Evolutionary conservation across 2,797 vertebrate genomes (phyloP), one percentile per base, ranked within the genome.

Genomic region (Liparis tanakae): DNA sequence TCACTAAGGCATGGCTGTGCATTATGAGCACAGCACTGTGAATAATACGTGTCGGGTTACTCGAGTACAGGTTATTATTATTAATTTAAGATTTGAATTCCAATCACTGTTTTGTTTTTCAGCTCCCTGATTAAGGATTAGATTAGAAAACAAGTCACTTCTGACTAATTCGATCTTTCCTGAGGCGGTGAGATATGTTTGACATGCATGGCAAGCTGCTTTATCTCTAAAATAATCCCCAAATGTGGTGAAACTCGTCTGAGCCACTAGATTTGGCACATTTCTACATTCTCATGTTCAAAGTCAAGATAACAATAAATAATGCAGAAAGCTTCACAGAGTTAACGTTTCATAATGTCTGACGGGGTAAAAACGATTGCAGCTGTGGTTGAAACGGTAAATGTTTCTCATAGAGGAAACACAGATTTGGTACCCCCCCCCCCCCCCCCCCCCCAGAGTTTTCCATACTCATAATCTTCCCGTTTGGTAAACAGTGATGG

Each of bases 401-500:
- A 70, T 17, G 13, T 67, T 72, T 57, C 39, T 53, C 13, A 12
- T 12, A 10, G 17, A 63, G 37, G 14, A 15, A 57, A 36, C 30
- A 41, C 15, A 41, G n/a, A 65, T 60, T 56, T 60, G 6, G 14
- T 22, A 10, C 55, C 13, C 54, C 37, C 33, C 37, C 43, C 17
- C 44, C 6, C 17, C 44, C n/a, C 44, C 39, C 10, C 15, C 44
- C 44, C 3, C 14, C 59, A 76, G 59, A 73, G 37, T 60, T 76
- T 74, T 79, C 82, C 64, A 79, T 79, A 71, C 70, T 55, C 43
- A 17, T 44, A 53, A 68, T 44, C 58, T 63, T 82, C 76, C 80
- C 54, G 83, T 87, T 89, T 90, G 78, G 79, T 88, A 84, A 89
- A 89, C 69, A 70, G 84, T 39, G 34, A 25, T 66, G 34, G 58